Evolutionary conservation across 2,113 vertebrate species (phyloP).

Genomic region (Pyxicephalus adspersus): DNA sequence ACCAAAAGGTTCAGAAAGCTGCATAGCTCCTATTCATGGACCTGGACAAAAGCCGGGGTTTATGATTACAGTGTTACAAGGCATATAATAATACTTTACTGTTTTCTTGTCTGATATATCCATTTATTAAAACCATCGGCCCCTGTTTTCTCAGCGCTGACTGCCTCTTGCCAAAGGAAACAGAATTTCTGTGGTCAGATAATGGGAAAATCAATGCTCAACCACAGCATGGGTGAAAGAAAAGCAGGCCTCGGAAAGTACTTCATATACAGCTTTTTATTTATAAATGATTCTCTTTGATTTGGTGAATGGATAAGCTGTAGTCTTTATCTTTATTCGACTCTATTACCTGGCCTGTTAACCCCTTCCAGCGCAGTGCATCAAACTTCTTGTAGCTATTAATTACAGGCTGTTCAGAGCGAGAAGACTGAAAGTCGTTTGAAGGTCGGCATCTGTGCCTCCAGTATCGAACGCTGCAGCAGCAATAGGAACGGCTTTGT

Average conservation of each 20-base stretch:
- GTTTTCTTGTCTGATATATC: neutral
- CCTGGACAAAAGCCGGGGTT: slow-evolving; percentile 12
- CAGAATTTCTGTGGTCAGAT: slow-evolving; percentile 30
- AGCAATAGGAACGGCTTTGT: slow-evolving; percentile 15
- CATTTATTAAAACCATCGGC: slow-evolving; percentile 26
- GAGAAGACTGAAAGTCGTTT: slow-evolving; percentile 37
- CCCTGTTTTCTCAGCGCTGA: slow-evolving; percentile 20
- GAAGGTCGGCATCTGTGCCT: slow-evolving; percentile 8
- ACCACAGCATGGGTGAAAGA: neutral
- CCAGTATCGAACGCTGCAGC: neutral
- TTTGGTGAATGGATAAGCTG: neutral
- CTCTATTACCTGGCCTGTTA: neutral
- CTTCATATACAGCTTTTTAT: neutral
- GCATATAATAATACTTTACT: slow-evolving; percentile 19
- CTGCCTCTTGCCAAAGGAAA: slow-evolving; percentile 26
- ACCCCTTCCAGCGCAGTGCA: neutral
- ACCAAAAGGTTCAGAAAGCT: slow-evolving; percentile 37
- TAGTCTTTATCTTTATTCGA: neutral
- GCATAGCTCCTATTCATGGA: slow-evolving; percentile 34
- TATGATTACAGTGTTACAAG: slow-evolving; percentile 41
- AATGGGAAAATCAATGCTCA: slow-evolving; percentile 35
- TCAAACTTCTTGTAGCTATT: neutral
- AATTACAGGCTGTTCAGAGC: neutral
- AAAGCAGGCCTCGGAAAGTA: neutral
- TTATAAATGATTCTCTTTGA: neutral